Base-by-base conservation (phyloP, 2,888 invertebrate species). In the Amorpha juglandis region DNA sequence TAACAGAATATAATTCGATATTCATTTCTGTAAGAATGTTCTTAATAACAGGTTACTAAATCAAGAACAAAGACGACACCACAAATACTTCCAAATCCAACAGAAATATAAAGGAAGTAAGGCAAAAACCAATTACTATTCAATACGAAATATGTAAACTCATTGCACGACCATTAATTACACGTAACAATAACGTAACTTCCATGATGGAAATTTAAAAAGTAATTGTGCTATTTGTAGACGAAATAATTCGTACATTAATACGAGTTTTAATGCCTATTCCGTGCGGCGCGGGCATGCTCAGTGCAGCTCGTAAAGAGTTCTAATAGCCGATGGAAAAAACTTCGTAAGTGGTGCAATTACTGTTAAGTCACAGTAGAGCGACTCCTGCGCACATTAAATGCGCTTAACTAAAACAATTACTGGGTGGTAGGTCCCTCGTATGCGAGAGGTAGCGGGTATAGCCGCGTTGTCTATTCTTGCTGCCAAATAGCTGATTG, bases 301-400 rank as follows among this genome's bases (percentile, higher is more conserved):
- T 78, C 76, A 78, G 69, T 79, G 79, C 77, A 79, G 78, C 80
- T 81, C 80, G 78, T 86, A 86, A 87, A 86, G 71, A 86, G 71
- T 75, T 76, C 79, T 87, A 87, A 84, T 87, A 79, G 81, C 67
- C 69, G 70, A 70, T 71, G 76, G 76, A 83, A 87, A 87, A 87
- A 82, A 77, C 78, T 74, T 77, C 77, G 73, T 78, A 83, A 85
- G 73, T 79, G 76, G 69, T 71, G 75, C 79, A 81, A 86, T 84
- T 85, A 85, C 83, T 75, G 79, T 77, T 79, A 81, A 78, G 83
- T 86, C 82, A 87, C 87, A 86, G 80, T 81, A 83, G 78, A 84
- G 72, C 79, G 81, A 80, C 75, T 82, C 74, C 72, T 65, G 76
- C 75, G 75, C 77, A 76, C 73, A 58, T 58, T 48, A 47, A 58